phyloP scores from a whole-genome alignment of 2,888 invertebrate species.

The Epistrophe grossulariae region DNA sequence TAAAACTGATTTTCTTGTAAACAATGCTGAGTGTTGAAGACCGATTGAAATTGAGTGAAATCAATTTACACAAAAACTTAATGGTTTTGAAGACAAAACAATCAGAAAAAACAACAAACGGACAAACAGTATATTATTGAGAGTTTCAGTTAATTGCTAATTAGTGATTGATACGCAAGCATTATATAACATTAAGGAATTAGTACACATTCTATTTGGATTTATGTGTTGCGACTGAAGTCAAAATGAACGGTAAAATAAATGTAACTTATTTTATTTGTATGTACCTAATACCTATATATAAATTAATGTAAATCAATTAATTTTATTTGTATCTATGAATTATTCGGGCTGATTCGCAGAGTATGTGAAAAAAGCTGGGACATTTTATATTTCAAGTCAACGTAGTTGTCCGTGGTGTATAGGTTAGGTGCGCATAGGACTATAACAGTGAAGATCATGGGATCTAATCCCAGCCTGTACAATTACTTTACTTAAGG shows the following conservation, averaged over 20 bases:
- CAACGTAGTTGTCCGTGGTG: too few species aligned
- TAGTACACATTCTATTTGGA: not conserved
- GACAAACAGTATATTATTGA: not conserved
- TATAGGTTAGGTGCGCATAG: too few species aligned
- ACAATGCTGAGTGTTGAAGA: constrained; percentile 46
- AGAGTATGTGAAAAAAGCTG: too few species aligned
- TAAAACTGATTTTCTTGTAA: not conserved
- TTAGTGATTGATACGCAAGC: not conserved
- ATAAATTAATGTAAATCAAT: too few species aligned
- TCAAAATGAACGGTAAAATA: not conserved
- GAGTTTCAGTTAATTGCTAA: not conserved
- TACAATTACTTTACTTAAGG: too few species aligned
- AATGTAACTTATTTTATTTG: too few species aligned
- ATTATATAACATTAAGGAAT: not conserved
- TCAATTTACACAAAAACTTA: constrained; percentile 66
- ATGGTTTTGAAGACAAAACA: constrained; percentile 22
- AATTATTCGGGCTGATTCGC: too few species aligned
- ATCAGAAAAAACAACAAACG: constrained; percentile 28
- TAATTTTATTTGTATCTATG: too few species aligned
- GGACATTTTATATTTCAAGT: too few species aligned
- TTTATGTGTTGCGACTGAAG: not conserved
- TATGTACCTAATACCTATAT: too few species aligned
- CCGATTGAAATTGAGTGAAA: constrained; percentile 64
- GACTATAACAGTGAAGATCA: too few species aligned
- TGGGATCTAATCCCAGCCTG: too few species aligned